A percentile compares a stretch with the other conserved stretches of the same genome.
phyloP scores from a whole-genome alignment of 2,113 vertebrate species.

The Amblyopsis rosae region DNA sequence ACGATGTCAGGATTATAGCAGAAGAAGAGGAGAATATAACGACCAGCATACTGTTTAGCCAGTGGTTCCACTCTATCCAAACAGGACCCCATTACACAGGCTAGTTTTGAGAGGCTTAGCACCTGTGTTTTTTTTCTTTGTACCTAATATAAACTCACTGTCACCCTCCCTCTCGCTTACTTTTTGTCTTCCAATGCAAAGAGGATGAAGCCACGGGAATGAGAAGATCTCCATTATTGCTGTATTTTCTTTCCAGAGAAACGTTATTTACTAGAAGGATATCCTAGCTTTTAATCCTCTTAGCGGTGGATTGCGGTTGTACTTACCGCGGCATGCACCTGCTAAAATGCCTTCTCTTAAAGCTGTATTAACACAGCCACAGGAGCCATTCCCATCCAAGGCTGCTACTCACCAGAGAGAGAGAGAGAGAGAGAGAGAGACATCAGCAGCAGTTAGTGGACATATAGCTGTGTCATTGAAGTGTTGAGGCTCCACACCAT shows the following conservation, averaged over 20 bases:
- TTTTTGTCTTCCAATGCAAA: constrained; percentile 79
- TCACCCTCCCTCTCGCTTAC: constrained; percentile 67
- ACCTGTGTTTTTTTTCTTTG: constrained; percentile 60
- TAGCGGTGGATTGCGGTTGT: constrained; percentile 81
- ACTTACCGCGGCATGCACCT: constrained; percentile 81
- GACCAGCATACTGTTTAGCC: constrained; percentile 69
- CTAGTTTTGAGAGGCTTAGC: constrained; percentile 76
- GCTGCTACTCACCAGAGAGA: constrained; percentile 55
- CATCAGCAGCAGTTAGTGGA: constrained; percentile 70
- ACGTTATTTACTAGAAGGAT: constrained; percentile 82
- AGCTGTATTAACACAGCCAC: constrained; percentile 79
- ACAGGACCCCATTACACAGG: constrained; percentile 70
- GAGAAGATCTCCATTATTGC: constrained; percentile 74
- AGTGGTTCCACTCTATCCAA: constrained; percentile 63
- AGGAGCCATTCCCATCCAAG: constrained; percentile 59
- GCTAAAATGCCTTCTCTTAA: constrained; percentile 80
- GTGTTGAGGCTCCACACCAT: constrained; percentile 37
- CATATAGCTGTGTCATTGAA: constrained; percentile 39
- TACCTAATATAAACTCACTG: constrained; percentile 67
- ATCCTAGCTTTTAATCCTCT: constrained; percentile 83
- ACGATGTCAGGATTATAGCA: constrained; percentile 66
- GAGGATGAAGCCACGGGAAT: constrained; percentile 73
- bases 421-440: constrained; percentile 41
- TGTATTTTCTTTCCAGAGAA: constrained; percentile 75
- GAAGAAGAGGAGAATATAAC: constrained; percentile 65